phyloP scores from a whole-genome alignment of 2,888 invertebrate species.

The Argynnis bischoffii region DNA sequence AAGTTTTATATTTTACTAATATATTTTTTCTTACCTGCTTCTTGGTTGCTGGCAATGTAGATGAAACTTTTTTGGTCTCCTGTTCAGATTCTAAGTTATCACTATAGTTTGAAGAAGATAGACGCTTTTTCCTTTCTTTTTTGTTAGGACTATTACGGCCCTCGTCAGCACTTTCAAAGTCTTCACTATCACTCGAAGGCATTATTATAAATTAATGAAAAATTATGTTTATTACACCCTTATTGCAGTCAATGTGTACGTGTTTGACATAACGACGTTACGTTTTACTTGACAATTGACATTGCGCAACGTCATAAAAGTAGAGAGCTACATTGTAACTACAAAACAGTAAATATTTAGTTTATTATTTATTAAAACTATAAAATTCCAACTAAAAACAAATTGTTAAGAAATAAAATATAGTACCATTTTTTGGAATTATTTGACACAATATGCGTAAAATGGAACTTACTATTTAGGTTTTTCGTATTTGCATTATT shows the following conservation, averaged over 20 bases:
- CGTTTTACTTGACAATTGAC: slow-evolving; percentile 10
- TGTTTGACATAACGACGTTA: slow-evolving; percentile 37
- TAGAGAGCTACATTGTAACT: too few relatives aligned
- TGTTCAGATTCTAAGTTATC: slow-evolving; percentile 62
- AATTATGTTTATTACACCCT: not conserved
- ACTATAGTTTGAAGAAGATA: slow-evolving; percentile 71
- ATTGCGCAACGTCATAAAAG: not conserved
- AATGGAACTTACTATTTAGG: too few relatives aligned
- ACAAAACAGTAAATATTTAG: too few relatives aligned
- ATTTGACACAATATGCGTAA: too few relatives aligned
- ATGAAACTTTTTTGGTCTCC: slow-evolving; percentile 44
- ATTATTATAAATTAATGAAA: slow-evolving; percentile 55
- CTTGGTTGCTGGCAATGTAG: slow-evolving; percentile 9
- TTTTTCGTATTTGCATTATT: too few relatives aligned
- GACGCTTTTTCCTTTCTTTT: slow-evolving; percentile 63
- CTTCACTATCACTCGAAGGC: slow-evolving; percentile 89
- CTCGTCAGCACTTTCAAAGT: slow-evolving; percentile 90
- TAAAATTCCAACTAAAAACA: too few relatives aligned
- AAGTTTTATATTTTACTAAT: not conserved
- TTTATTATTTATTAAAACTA: too few relatives aligned
- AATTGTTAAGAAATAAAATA: too few relatives aligned
- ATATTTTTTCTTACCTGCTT: slow-evolving; percentile 25
- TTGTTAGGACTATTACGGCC: slow-evolving; percentile 70
- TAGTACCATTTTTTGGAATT: too few relatives aligned
- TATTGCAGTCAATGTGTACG: slow-evolving; percentile 36